These are phyloP conservation scores for Tarsius wallacei DNA, from an alignment of 2,797 vertebrate species.

Conservation along the genomic window DNA sequence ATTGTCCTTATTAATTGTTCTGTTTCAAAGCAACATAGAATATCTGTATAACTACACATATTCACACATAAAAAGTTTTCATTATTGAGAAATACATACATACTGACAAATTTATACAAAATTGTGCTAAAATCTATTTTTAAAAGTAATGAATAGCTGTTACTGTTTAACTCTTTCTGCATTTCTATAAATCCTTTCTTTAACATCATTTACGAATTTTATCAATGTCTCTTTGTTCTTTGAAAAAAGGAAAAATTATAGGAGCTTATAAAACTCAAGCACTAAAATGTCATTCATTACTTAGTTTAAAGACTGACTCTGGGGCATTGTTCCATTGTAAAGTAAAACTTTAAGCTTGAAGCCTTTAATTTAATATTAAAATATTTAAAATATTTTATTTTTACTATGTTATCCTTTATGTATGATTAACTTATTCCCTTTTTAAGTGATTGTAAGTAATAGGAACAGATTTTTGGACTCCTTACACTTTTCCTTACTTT, in stretches of 20 bases:
- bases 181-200: background rate
- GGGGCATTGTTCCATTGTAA: background rate
- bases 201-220: background rate
- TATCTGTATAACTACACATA: background rate
- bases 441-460: background rate
- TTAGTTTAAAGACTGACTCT: background rate
- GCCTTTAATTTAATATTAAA: slow-evolving; percentile 18
- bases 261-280: background rate
- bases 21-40: background rate
- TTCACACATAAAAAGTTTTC: background rate
- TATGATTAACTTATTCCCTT: background rate
- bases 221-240: slow-evolving; percentile 5
- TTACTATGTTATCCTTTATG: slow-evolving; percentile 13
- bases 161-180: background rate
- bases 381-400: background rate
- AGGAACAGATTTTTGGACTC: background rate
- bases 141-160: background rate
- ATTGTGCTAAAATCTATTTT: slow-evolving; percentile 21
- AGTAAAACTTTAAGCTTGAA: background rate
- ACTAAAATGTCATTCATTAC: background rate
- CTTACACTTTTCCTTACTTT: background rate
- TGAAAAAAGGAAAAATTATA: background rate
- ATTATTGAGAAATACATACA: background rate
- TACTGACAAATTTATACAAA: background rate
- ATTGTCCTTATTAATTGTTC: background rate